Evolutionary conservation across 2,113 vertebrate species (phyloP).

Genomic region (Tupaia chinensis): DNA sequence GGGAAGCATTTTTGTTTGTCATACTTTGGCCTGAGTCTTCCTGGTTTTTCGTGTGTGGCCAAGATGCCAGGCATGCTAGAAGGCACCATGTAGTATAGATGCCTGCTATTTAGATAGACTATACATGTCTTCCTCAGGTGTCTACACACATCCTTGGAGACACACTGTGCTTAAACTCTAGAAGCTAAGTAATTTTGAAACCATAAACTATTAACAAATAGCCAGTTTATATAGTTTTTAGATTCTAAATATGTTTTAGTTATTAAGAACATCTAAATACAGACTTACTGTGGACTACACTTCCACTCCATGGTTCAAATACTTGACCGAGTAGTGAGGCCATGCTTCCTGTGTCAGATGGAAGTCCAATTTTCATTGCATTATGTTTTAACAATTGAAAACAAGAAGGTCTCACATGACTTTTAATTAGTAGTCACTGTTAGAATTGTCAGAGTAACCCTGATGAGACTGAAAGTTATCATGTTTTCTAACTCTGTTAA

Average conservation of each 20-base stretch:
- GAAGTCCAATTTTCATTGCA: slow-evolving; percentile 10
- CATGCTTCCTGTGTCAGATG: background rate
- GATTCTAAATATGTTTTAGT: too few species aligned
- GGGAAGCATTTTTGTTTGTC: background rate
- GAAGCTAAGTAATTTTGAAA: background rate
- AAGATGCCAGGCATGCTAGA: background rate
- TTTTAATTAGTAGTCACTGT: slow-evolving; percentile 24
- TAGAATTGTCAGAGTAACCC: background rate
- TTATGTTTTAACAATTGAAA: background rate
- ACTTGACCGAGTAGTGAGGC: background rate
- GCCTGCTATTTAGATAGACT: too few species aligned
- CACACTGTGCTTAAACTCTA: background rate
- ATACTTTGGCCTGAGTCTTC: background rate
- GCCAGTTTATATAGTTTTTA: background rate
- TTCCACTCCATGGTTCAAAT: background rate
- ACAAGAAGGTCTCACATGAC: background rate
- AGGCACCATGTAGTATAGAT: background rate
- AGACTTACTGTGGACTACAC: background rate
- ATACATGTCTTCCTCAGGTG: background rate
- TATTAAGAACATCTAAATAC: background rate
- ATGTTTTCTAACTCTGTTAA: background rate
- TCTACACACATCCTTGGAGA: background rate
- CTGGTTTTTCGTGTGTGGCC: background rate
- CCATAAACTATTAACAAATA: slow-evolving; percentile 6
- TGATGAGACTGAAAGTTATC: background rate